These are phyloP conservation scores for Thamnophis elegans DNA, from an alignment of 2,797 vertebrate species.

Conservation along the genomic window DNA sequence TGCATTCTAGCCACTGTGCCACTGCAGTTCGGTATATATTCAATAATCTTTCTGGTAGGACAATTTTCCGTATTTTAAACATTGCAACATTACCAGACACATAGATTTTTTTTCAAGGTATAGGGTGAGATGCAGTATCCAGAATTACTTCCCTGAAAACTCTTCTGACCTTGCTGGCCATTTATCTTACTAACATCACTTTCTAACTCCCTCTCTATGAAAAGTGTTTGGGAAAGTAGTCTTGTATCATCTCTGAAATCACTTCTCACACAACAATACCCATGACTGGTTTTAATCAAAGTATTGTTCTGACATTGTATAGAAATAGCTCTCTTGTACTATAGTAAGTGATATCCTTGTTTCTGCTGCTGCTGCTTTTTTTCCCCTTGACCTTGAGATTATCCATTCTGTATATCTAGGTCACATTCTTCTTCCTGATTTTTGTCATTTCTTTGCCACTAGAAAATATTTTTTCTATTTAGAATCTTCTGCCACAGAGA, in stretches of 20 bases:
- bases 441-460: background rate
- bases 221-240: slow-evolving; percentile 12
- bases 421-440: background rate
- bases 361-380: slow-evolving; percentile 29
- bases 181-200: background rate
- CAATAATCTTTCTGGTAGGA: background rate
- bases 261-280: slow-evolving; percentile 50
- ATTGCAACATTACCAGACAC: background rate
- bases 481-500: background rate
- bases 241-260: slow-evolving; percentile 19
- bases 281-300: slow-evolving; percentile 43
- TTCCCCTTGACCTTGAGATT: background rate
- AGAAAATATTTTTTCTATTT: background rate
- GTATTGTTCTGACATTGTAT: slow-evolving; percentile 27
- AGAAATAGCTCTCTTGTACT: slow-evolving; percentile 35
- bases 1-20: no score
- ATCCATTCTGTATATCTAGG: background rate
- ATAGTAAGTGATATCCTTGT: slow-evolving; percentile 32
- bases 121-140: background rate
- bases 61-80: background rate
- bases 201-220: background rate
- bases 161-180: slow-evolving; percentile 5
- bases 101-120: background rate
- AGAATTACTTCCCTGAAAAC: slow-evolving; percentile 13
- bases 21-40: background rate